These are phyloP conservation scores for Drosophila sordidapex DNA, from an alignment of 2,888 invertebrate species.

Conservation along the genomic window DNA sequence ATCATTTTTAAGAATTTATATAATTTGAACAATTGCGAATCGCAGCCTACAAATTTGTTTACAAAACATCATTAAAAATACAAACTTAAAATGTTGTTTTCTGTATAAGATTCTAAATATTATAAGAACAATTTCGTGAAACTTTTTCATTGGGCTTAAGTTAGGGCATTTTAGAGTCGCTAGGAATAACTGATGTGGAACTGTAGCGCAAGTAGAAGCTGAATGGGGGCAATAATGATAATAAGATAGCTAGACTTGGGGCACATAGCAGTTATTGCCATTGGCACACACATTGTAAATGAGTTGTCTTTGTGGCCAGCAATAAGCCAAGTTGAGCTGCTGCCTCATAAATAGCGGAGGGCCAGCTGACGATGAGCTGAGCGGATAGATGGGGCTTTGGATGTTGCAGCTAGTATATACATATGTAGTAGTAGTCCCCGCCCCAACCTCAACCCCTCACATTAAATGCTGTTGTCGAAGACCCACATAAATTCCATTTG, in stretches of 20 bases:
- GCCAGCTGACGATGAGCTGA: constrained; percentile 16
- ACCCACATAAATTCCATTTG: constrained; percentile 60
- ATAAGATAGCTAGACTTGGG: constrained; percentile 24
- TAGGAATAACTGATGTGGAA: background rate
- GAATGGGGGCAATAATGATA: constrained; percentile 26
- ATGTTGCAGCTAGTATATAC: constrained; percentile 2
- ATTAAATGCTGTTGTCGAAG: constrained; percentile 17
- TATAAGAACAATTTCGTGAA: background rate
- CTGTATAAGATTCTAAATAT: background rate
- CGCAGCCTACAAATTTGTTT: background rate
- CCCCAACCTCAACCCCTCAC: background rate
- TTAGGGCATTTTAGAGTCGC: background rate
- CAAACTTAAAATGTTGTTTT: background rate
- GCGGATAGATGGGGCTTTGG: constrained; percentile 19
- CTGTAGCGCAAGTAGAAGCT: background rate
- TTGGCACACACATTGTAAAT: constrained; percentile 65
- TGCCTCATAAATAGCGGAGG: constrained; percentile 51
- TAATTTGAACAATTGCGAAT: background rate
- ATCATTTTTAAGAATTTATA: background rate
- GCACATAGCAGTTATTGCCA: constrained; percentile 38
- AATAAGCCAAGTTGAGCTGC: constrained; percentile 46
- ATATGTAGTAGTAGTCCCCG: background rate
- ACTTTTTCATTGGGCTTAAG: background rate
- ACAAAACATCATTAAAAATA: background rate
- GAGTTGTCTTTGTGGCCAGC: constrained; percentile 54